Percentiles rank a stretch among this genome's conserved stretches.
Conservation (phyloP, 2,888 invertebrate genomes). For the Matsumyia berberina region DNA sequence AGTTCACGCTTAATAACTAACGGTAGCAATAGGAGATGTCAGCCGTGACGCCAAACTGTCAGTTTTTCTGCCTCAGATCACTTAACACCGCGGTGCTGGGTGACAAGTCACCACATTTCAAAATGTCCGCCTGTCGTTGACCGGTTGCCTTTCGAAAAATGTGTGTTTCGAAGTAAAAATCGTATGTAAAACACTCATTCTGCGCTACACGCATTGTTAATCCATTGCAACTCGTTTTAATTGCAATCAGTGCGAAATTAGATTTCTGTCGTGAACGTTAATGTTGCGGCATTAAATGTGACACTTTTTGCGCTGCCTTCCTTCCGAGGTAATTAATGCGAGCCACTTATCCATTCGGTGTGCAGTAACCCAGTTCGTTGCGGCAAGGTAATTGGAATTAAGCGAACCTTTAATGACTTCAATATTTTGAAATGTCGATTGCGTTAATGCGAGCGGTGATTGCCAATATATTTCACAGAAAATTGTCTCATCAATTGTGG, state of each 20-base stretch:
- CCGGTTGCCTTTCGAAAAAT: conserved; percentile 39
- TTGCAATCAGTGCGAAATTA: conserved; percentile 60
- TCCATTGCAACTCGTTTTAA: conserved; percentile 60
- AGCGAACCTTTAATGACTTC: conserved; percentile 62
- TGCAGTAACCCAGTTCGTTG: conserved; percentile 44
- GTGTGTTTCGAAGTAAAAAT: conserved; percentile 19
- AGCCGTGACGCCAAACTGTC: background rate
- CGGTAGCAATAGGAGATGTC: conserved; percentile 19
- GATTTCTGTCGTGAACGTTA: conserved; percentile 50
- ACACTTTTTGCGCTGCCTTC: conserved; percentile 59
- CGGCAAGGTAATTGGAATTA: conserved; percentile 56
- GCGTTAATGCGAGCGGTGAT: conserved; percentile 57
- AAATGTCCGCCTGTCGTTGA: conserved; percentile 4
- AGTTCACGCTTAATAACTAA: conserved; percentile 25
- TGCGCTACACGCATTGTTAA: conserved; percentile 39
- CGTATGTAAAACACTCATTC: conserved; percentile 20
- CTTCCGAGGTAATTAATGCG: conserved; percentile 61
- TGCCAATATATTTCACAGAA: conserved; percentile 62
- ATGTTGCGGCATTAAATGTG: conserved; percentile 59
- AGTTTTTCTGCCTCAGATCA: conserved; percentile 16
- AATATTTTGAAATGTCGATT: conserved; percentile 70
- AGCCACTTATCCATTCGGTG: conserved; percentile 60
- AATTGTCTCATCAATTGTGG: conserved; percentile 50
- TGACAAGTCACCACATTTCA: conserved; percentile 35
- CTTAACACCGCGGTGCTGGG: conserved; percentile 6